These are phyloP conservation scores for Habropoda laboriosa DNA, from an alignment of 1,140 invertebrate genomes.

Conservation along the genomic window DNA sequence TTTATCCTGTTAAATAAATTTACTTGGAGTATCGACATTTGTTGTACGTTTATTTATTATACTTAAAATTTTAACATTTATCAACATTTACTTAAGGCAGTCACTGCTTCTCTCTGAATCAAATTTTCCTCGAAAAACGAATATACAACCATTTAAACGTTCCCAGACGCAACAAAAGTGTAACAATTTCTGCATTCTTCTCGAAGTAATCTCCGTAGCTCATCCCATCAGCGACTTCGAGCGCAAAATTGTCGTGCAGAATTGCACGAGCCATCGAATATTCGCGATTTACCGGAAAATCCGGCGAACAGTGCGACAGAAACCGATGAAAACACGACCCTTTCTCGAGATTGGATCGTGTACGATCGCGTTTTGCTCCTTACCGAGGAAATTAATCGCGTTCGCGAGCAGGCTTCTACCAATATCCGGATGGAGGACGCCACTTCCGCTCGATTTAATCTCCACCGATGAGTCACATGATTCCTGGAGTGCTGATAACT, in stretches of 20 bases:
- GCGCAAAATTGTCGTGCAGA: not conserved
- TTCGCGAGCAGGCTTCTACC: slow-evolving; percentile 32
- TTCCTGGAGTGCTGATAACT: slow-evolving; percentile 36
- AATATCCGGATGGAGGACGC: slow-evolving; percentile 50
- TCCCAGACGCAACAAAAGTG: too few species aligned
- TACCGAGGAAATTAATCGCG: slow-evolving; percentile 47
- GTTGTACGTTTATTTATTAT: too few species aligned
- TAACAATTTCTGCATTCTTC: not conserved
- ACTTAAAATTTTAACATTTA: too few species aligned
- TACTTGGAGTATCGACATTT: too few species aligned
- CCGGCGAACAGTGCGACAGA: not conserved
- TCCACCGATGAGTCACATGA: slow-evolving; percentile 44
- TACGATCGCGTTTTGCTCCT: not conserved
- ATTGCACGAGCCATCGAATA: not conserved
- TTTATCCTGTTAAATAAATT: too few species aligned
- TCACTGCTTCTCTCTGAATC: too few species aligned
- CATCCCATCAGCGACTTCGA: not conserved
- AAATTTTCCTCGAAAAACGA: too few species aligned
- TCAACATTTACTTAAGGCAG: too few species aligned
- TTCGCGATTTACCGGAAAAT: not conserved
- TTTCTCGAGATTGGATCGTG: not conserved
- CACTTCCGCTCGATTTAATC: slow-evolving; percentile 54
- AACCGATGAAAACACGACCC: not conserved
- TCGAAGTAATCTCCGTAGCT: not conserved
- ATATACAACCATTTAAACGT: too few species aligned